Base-by-base conservation (phyloP, 2,797 vertebrate species). In the Hippocampus kuda region DNA sequence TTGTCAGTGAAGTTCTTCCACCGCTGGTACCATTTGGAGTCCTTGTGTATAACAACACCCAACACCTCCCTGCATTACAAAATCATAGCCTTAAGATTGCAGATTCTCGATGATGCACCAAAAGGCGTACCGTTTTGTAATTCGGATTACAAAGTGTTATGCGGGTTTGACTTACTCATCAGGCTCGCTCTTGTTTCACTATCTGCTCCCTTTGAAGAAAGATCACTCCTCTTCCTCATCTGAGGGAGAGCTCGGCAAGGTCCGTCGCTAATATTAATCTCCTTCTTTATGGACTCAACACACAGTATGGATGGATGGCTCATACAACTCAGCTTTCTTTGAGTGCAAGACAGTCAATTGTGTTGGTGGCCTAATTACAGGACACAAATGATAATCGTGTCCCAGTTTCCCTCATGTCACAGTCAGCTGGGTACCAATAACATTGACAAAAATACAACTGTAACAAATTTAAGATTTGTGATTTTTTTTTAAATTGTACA, bases 1-100 rank as follows among this genome's bases (percentile, higher is more conserved):
- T 95, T 96, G 86, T 97, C 95, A 86, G 92, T 95, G 88, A 97
- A 98, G 75, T 98, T 94, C 70, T 92, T 96, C 95, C 95, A 98
- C 83, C 97, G 95, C 78, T 95, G 94, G 83, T 89, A 94, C 94
- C 95, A 98, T 77, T 92, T 95, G 66, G 95, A 96, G 82, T 97
- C 94, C 71, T 95, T 98, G 72, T 98, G 95, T 41, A 97, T 87
- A 74, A 97, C 93, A 4, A 97, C 86, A 2, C 94, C 94, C 87
- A 93, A 87, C 10, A 87, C 94, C 67, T 97, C 94, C 79, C 94
- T 97, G 67, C 15, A 68, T 46, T 51, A 76, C 41, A 69, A 54
- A 26, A 41, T 4, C 34, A 46, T 1, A 59, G 12, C 4, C 6
- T 27, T 5, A 59, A 59, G 24, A 59, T 26, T 59, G 7, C 16